Evolutionary conservation across 64 coral and sea anemone genomes (phyloP).

Genomic region (Stichodactyla helianthus): DNA sequence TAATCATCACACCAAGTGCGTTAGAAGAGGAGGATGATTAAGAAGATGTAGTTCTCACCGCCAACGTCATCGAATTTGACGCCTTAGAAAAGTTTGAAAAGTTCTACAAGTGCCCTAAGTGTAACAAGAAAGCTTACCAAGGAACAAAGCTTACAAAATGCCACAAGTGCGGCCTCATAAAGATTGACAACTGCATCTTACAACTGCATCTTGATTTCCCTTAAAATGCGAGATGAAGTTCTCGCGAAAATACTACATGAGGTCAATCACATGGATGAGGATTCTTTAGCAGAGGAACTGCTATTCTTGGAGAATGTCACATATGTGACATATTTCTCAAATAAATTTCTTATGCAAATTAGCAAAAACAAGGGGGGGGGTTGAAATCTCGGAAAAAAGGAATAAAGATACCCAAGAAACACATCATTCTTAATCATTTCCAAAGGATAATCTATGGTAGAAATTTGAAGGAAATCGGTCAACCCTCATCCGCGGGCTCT

Average conservation of each 20-base stretch:
- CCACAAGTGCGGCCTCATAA: neutral
- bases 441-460: too few relatives aligned
- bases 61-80: slow-evolving; percentile 17
- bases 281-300: neutral
- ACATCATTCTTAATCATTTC: too few relatives aligned
- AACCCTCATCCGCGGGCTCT: too few relatives aligned
- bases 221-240: neutral
- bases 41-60: slow-evolving; percentile 10
- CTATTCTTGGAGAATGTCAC: neutral
- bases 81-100: slow-evolving; percentile 16
- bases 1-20: neutral
- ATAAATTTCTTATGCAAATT: too few relatives aligned
- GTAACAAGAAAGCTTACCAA: neutral
- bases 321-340: neutral
- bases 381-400: too few relatives aligned
- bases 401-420: too few relatives aligned
- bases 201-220: too few relatives aligned
- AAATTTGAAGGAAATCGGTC: too few relatives aligned
- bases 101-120: slow-evolving; percentile 5
- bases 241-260: neutral
- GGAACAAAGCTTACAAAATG: neutral
- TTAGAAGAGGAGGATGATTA: slow-evolving; percentile 4
- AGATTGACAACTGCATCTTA: neutral
- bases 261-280: neutral
- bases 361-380: too few relatives aligned